Base-by-base conservation (phyloP, 1,140 invertebrate genomes). In the Bombyx mandarina region DNA sequence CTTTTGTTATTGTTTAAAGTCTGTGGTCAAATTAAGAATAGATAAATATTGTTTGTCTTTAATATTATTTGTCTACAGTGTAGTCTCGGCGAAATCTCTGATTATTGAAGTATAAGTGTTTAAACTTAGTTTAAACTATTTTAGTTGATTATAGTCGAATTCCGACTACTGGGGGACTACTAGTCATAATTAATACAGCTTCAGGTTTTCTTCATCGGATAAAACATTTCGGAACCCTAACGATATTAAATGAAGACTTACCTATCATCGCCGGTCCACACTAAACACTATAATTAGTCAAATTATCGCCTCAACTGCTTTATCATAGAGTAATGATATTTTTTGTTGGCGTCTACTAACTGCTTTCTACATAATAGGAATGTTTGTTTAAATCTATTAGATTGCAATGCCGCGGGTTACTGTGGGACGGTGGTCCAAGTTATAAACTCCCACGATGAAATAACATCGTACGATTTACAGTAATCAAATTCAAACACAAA, bases 311-410 rank as follows among this genome's bases (percentile, higher is more conserved):
- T 79, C 58, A 46, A 58, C 56, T 59, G 60, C 61, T 62, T 49
- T 63, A 68, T 61, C 54, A 8, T 45, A 54, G 57, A 66, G 64
- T 82, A 79, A 82, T 79, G 72, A 75, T 79, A 71, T 77, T 79
- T 81, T 79, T 81, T 81, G 61, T 57, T 12, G 8, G 45, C 60
- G 50, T 7, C 51, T 12, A 43, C 45, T 63, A 52, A 56, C 62
- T 55, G 62, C 57, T 57, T 53, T 43, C 51, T 45, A 45, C 54
- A 50, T 78, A 78, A 75, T 75, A 72, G 57, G 68, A 74, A 75
- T 84, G 79, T 84, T 84, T 84, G 81, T 84, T 82, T 82, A 82
- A 84, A 74, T 77, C 77, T 81, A 77, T 79, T 79, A 78, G 62
- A 52, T 63, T 67, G 65, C 65, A 53, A 62, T 58, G 26, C 42